phyloP scores from a whole-genome alignment of 2,113 vertebrate species.

The Ictalurus furcatus region DNA sequence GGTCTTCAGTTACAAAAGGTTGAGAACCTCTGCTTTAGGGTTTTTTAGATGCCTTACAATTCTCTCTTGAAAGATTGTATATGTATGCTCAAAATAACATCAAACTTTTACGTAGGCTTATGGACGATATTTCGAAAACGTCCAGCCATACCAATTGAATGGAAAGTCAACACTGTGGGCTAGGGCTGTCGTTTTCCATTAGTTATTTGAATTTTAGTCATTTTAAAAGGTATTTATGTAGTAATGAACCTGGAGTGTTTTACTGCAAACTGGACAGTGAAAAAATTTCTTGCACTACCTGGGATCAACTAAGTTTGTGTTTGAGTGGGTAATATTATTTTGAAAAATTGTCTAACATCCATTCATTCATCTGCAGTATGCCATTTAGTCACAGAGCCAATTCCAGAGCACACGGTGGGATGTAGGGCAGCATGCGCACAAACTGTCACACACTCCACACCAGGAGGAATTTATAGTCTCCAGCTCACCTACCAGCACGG shows the following conservation, averaged over 20 bases:
- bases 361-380: background rate
- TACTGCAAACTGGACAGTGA: too few species aligned
- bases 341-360: background rate
- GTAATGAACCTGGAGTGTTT: too few species aligned
- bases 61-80: background rate
- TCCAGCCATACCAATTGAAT: background rate
- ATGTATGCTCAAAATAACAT: background rate
- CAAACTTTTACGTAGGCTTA: background rate
- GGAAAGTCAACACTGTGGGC: background rate
- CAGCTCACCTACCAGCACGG: background rate
- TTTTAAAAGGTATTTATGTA: too few species aligned
- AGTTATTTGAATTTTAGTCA: background rate
- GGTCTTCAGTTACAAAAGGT: too few species aligned
- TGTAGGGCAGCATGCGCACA: background rate
- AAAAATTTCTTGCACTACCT: background rate
- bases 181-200: background rate
- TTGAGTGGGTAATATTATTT: background rate
- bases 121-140: background rate
- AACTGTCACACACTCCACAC: background rate
- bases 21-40: too few species aligned
- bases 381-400: background rate
- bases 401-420: background rate
- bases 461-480: background rate
- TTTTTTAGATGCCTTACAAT: background rate
- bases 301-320: background rate